Evolutionary conservation across 2,888 invertebrate species (phyloP), one percentile per base, ranked within the genome.

Genomic region (Branchipolynoe longqiensis): DNA sequence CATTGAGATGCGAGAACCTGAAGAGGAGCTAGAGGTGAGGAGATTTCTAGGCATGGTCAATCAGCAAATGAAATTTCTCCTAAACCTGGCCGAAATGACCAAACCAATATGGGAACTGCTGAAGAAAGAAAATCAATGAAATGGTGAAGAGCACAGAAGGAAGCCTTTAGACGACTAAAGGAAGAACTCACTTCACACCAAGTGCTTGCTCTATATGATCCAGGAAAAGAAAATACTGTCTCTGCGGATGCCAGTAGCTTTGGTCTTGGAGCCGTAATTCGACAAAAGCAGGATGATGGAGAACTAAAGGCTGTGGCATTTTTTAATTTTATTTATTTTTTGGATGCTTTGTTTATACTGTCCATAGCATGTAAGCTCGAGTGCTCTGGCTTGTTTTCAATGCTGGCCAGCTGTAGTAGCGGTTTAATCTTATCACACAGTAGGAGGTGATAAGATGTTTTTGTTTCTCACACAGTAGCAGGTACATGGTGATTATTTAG

Each of bases 191-290:
- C 89, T 12, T 78, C 88, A 74, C 86, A 89, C 0, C 92, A 92
- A 4, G 89, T 90, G 4, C 88, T 94, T 31, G 89, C 90, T 14
- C 87, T 89, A 73, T 94, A 89, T 87, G 91, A 93, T 85, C 87
- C 89, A 14, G 87, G 87, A 3, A 85, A 89, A 28, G 59, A 83
- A 0, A 89, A 87, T 0, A 73, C 86, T 0, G 81, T 92, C 0
- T 88, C 89, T 22, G 91, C 93, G 3, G 93, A 94, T 89, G 90
- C 92, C 0, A 91, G 91, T 2, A 88, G 88, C 2, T 90, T 89
- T 74, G 93, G 92, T 8, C 40, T 93, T n/a, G 93, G 92, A 0
- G 91, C 90, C 0, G 91, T 90, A 0, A 86, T 85, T 12, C 69
- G 74, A n/a, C 86, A 86, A 64, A 48, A 22, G 1, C 0, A 85